Base-by-base conservation (phyloP, 2,888 invertebrate species). In the Phengaris arion region DNA sequence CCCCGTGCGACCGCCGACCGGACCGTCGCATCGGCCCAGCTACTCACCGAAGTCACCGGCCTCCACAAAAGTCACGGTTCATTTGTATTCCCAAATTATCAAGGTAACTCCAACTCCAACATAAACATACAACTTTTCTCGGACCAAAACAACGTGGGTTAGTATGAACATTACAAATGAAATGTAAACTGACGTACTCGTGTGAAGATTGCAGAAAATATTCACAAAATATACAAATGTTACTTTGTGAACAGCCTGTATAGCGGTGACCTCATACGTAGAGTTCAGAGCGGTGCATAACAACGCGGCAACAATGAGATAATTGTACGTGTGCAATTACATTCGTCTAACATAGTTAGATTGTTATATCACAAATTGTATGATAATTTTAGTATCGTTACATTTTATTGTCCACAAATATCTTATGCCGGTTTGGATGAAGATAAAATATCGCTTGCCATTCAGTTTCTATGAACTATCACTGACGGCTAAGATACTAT, bases 1-100 rank as follows among this genome's bases (percentile, higher is more conserved):
- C 84, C 88, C 85, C 88, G 87, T 87, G 85, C 87, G 87, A 22
- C 22, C 22, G 22, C 22, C 22, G 22, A 77, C 79, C 86, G 85
- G 87, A 86, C 89, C 84, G 83, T 83, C 80, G 79, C 52, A 12
- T 35, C 35, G 52, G 75, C 78, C 77, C 77, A 77, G 72, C 76
- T 78, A 79, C 76, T 48, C 76, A 79, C 81, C 76, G 52, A 9
- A 52, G 12, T 52, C 3, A 12, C 64, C 59, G 59, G 10, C 59
- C 35, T 64, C 64, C 59, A 12, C 57, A 15, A 57, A 22, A 64
- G 35, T 64, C 64, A 35, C 35, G 64, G 35, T 13, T 64, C 10
- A 64, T 64, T 64, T 64, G 64, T 64, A 45, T 45, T 35, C 35
- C 64, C 64, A 35, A 13, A 64, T 64, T 64, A 12, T 64, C 59